phyloP scores from a whole-genome alignment of 2,113 vertebrate genomes.

The Notechis scutatus region DNA sequence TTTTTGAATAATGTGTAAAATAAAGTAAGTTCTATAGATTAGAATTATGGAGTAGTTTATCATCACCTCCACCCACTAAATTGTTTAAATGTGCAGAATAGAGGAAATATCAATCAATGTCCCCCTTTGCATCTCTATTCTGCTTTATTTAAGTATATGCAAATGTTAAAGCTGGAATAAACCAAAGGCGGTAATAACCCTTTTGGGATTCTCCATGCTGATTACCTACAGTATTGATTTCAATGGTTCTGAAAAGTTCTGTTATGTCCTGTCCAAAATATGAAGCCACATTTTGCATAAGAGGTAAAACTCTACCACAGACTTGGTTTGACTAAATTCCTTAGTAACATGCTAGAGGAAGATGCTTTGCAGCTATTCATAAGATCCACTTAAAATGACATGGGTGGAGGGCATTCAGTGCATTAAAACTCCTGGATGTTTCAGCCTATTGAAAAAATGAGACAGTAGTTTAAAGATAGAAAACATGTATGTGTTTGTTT shows the following conservation, averaged over 20 bases:
- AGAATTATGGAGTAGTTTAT: background rate
- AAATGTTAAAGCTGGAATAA: background rate
- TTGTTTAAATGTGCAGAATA: background rate
- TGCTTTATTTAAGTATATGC: background rate
- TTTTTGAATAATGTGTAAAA: background rate
- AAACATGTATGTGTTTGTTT: background rate
- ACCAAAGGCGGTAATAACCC: background rate
- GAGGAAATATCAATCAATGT: background rate
- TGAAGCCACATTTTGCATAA: background rate
- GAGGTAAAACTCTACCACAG: background rate
- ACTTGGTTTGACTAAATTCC: conserved; percentile 19
- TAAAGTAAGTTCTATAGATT: background rate
- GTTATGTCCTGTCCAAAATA: background rate
- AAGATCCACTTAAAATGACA: conserved; percentile 8
- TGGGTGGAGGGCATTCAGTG: background rate
- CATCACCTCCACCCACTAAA: background rate
- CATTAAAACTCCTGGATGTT: background rate
- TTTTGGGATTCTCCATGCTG: background rate
- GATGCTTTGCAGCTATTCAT: background rate
- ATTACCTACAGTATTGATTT: background rate
- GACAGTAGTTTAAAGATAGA: background rate
- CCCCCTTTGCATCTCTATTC: background rate
- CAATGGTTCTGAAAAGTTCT: background rate
- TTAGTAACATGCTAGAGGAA: conserved; percentile 32
- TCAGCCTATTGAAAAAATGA: background rate